A percentile compares a stretch with the other conserved stretches of the same genome.
phyloP scores from a whole-genome alignment of 2,888 invertebrate species.

The Chaitophorus viminalis region DNA sequence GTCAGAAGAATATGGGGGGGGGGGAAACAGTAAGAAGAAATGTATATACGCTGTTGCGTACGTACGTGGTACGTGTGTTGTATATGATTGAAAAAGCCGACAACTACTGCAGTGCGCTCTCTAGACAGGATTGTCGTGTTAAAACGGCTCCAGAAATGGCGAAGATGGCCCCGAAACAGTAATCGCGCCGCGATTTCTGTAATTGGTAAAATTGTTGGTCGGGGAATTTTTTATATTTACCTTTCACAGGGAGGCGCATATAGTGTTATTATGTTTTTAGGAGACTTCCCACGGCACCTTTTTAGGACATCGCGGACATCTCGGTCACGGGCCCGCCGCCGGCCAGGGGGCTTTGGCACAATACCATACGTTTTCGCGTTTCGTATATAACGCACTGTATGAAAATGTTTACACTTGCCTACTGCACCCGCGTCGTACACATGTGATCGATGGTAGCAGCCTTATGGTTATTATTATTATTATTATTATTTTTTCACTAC shows the following conservation, averaged over 20 bases:
- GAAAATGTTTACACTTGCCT: too few species aligned
- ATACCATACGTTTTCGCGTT: background rate
- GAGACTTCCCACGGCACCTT: conserved; percentile 13
- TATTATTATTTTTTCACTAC: background rate
- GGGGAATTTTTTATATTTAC: conserved; percentile 24
- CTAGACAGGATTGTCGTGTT: conserved; percentile 33
- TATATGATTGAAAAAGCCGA: conserved; percentile 59
- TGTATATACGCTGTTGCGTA: too few species aligned
- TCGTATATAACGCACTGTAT: too few species aligned
- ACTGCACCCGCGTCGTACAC: too few species aligned
- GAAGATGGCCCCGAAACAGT: conserved; percentile 57
- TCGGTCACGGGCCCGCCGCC: conserved; percentile 43
- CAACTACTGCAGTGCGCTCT: conserved; percentile 14
- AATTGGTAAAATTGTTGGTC: conserved; percentile 57
- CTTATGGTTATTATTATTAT: too few species aligned
- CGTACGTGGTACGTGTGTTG: conserved; percentile 33
- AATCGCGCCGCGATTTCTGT: conserved; percentile 21
- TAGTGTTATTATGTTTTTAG: conserved; percentile 8
- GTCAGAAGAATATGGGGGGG: background rate
- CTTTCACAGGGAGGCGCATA: background rate
- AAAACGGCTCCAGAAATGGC: conserved; percentile 50
- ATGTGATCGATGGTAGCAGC: too few species aligned
- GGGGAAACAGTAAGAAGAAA: conserved; percentile 27
- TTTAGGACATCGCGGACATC: conserved; percentile 38
- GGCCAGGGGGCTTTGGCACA: background rate